phyloP scores from a whole-genome alignment of 2,888 invertebrate species.

The Polymixis lichenea region DNA sequence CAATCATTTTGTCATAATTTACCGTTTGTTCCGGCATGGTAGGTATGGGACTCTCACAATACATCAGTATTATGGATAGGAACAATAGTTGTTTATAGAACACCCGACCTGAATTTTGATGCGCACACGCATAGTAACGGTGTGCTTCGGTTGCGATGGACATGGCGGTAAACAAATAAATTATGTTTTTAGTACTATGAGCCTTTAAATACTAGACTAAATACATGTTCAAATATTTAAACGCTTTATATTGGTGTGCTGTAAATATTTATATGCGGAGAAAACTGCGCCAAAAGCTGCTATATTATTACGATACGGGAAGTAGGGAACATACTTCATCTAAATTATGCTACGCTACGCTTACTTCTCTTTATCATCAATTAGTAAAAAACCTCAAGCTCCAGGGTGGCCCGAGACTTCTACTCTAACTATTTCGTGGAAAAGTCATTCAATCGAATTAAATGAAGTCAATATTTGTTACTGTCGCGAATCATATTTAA shows the following conservation, averaged over 20 bases:
- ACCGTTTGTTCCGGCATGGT: conserved; percentile 56
- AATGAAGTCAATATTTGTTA: no score
- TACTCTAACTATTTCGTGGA: no score
- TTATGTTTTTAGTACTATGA: conserved; percentile 49
- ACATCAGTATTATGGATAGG: conserved; percentile 72
- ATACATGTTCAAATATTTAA: conserved; percentile 40
- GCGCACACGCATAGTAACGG: conserved; percentile 72
- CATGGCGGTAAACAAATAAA: conserved; percentile 64
- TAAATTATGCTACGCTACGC: background rate
- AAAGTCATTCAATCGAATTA: no score
- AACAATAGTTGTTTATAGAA: conserved; percentile 86
- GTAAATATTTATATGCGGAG: conserved; percentile 24
- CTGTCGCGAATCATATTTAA: no score
- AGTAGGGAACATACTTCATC: background rate
- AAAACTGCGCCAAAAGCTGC: conserved; percentile 22
- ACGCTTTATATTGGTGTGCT: conserved; percentile 5
- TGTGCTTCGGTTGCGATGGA: conserved; percentile 63
- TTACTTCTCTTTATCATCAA: background rate
- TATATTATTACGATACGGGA: no score
- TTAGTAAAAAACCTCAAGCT: background rate
- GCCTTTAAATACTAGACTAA: conserved; percentile 31
- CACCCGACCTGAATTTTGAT: conserved; percentile 80
- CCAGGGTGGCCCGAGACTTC: no score
- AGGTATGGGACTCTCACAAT: conserved; percentile 71
- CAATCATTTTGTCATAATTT: conserved; percentile 55